Percentiles rank a stretch among this genome's conserved stretches.
phyloP scores from a whole-genome alignment of 2,797 vertebrate genomes.

The Lacerta viridis region DNA sequence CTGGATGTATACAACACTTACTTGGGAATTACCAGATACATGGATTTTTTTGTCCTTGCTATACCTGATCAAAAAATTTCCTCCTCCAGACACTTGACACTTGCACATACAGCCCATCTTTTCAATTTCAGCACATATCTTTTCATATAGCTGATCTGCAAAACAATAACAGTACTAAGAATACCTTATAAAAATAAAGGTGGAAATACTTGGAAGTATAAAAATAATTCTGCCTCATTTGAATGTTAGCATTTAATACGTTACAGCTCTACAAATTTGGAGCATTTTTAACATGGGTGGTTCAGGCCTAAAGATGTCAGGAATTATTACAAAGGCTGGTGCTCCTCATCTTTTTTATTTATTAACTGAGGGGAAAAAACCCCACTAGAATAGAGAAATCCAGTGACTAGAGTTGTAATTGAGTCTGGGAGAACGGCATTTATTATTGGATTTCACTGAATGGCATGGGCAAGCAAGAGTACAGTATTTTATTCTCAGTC shows the following conservation, averaged over 20 bases:
- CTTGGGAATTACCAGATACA: constrained; percentile 91
- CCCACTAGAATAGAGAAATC: neutral
- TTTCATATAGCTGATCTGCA: constrained; percentile 94
- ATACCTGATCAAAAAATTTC: constrained; percentile 92
- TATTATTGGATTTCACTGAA: neutral
- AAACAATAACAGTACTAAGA: constrained; percentile 19
- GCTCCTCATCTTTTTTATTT: neutral
- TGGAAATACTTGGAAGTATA: neutral
- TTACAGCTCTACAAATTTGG: neutral
- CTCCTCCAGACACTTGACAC: constrained; percentile 91
- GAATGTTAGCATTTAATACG: neutral
- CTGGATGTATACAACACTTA: constrained; percentile 72
- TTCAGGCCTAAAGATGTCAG: neutral
- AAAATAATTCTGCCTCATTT: neutral
- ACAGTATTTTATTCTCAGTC: neutral
- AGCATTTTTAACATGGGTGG: neutral
- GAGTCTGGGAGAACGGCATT: neutral
- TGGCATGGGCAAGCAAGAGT: neutral
- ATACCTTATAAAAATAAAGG: neutral
- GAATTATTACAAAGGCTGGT: neutral
- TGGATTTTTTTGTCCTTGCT: constrained; percentile 87
- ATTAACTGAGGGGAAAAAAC: neutral
- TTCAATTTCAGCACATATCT: constrained; percentile 87
- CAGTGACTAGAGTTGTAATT: neutral
- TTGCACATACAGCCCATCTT: constrained; percentile 87